Evolutionary conservation across 2,888 invertebrate genomes (phyloP), one percentile per base, ranked within the genome.

Genomic region (Euspilapteryx auroguttella): DNA sequence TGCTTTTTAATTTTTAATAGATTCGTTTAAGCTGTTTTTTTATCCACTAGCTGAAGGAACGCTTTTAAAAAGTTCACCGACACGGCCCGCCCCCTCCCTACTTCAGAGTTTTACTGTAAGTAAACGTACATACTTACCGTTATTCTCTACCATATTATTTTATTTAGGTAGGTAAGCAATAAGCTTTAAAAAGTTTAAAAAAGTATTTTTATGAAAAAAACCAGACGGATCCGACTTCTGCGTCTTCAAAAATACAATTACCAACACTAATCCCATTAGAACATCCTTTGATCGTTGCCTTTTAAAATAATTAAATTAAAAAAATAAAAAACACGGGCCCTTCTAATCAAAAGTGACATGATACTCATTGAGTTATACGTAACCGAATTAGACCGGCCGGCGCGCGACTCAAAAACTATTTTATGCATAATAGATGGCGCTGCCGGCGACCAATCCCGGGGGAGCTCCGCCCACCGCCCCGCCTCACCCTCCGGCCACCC

Each of bases 361-460:
- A 73, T 68, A 55, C 73, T 73, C 69, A 75, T 75, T 63, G 53
- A 51, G 58, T 75, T 73, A 66, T 50, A 45, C 47, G 51, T 73
- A 73, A 71, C 58, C 48, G 51, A 53, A 58, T 71, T 73, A 71
- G 53, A 50, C 51, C 59, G 61, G 58, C 57, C 58, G 59, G 53
- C 59, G 68, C 56, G 68, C 64, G 66, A 68, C 68, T 75, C 69
- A 73, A 75, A 75, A 75, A 75, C 75, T 75, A 75, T 75, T 73
- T 71, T 71, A 71, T 75, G 75, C 73, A 75, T 75, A 73, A 73
- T 75, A 75, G 69, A 75, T 73, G 63, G 61, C 56, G 57, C 58
- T 51, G 54, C 48, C 47, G 54, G 59, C 64, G 68, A 53, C 73
- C 73, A 73, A 71, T 73, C 75, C 75, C 73, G 30, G 42, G 73